These are phyloP conservation scores for Leptopilina clavipes DNA, from an alignment of 1,140 invertebrate genomes.

Conservation along the genomic window DNA sequence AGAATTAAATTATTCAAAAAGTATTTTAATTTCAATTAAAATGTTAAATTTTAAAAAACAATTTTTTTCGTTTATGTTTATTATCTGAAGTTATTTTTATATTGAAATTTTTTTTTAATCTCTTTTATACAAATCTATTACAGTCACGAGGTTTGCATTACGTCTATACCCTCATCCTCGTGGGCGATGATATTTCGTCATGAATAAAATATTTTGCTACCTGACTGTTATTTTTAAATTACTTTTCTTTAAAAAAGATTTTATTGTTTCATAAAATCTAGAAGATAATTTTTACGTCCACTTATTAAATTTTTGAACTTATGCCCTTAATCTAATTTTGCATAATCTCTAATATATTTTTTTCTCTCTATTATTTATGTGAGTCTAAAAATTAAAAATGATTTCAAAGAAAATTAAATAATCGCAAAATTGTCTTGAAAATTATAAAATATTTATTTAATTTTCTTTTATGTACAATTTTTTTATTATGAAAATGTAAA, in stretches of 20 bases:
- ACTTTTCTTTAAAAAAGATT: neutral
- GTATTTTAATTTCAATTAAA: no score
- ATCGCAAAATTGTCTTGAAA: no score
- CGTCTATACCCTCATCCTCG: conserved; percentile 9
- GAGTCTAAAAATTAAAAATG: neutral
- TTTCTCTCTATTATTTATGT: neutral
- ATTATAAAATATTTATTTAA: no score
- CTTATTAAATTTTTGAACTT: neutral
- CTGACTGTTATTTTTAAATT: neutral
- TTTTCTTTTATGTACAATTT: no score
- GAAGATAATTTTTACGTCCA: neutral
- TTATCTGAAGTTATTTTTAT: no score
- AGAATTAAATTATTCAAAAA: no score
- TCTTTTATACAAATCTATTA: neutral
- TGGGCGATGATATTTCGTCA: conserved; percentile 26
- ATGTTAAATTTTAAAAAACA: no score
- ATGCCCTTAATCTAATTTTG: neutral
- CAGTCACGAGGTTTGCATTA: neutral
- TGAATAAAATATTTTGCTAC: conserved; percentile 6
- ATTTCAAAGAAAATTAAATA: no score
- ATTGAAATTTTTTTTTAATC: neutral
- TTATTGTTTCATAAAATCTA: neutral
- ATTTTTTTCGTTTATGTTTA: no score
- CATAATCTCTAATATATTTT: neutral
- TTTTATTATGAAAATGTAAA: no score